These are phyloP conservation scores for Hedychridium roseum DNA, from an alignment of 2,888 invertebrate species.

Conservation along the genomic window DNA sequence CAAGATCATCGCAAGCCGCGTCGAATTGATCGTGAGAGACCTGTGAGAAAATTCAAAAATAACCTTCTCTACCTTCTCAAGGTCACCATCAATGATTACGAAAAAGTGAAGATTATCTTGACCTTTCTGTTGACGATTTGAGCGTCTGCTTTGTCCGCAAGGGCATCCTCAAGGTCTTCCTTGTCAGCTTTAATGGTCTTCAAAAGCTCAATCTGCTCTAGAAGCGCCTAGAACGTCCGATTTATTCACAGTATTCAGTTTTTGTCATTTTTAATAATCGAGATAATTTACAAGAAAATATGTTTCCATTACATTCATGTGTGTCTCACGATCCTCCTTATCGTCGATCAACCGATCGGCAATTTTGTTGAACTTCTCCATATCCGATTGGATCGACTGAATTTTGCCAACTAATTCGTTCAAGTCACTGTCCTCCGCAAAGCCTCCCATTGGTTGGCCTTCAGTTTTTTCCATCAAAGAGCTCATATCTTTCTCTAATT, in stretches of 20 bases:
- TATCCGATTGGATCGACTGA: constrained; percentile 60
- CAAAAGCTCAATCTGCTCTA: constrained; percentile 73
- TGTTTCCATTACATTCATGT: constrained; percentile 69
- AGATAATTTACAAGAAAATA: too few relatives aligned
- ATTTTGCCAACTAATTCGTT: constrained; percentile 61
- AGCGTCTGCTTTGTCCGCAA: constrained; percentile 79
- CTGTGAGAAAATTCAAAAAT: constrained; percentile 26
- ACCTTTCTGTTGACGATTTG: constrained; percentile 76
- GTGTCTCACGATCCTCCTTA: constrained; percentile 66
- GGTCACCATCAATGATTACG: neutral
- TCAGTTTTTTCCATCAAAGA: constrained; percentile 41
- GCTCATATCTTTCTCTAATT: constrained; percentile 34
- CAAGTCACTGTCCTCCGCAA: constrained; percentile 29
- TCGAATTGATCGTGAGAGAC: constrained; percentile 76
- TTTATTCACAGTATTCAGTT: too few relatives aligned
- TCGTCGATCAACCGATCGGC: constrained; percentile 66
- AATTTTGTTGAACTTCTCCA: constrained; percentile 58
- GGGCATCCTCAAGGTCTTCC: constrained; percentile 74
- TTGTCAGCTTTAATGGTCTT: constrained; percentile 75
- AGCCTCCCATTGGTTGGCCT: constrained; percentile 6
- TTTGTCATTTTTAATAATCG: too few relatives aligned
- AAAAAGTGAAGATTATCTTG: neutral
- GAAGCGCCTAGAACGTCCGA: constrained; percentile 67
- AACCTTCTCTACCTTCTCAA: neutral
- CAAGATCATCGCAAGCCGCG: constrained; percentile 73